A percentile compares a stretch with the other conserved stretches of the same genome.
phyloP scores from a whole-genome alignment of 2,888 invertebrate genomes.

The Cataglyphis albicans region DNA sequence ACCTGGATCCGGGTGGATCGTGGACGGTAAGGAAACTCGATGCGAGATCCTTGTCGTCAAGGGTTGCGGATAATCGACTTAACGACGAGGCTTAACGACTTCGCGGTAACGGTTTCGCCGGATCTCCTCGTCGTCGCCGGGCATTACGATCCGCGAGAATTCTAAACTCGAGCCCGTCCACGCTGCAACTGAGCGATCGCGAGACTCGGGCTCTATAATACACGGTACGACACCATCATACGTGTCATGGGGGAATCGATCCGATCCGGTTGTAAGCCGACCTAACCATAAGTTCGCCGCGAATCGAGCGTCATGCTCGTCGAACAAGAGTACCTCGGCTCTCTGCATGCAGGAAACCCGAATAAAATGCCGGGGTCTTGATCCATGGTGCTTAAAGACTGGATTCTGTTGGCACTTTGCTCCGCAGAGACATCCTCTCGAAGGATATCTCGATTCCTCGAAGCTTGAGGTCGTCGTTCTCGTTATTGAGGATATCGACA shows the following conservation, averaged over 20 bases:
- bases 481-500: neutral
- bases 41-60: constrained; percentile 75
- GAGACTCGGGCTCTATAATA: constrained; percentile 68
- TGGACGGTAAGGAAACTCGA: constrained; percentile 71
- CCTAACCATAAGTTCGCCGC: constrained; percentile 73
- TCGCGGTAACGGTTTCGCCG: constrained; percentile 75
- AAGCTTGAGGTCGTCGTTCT: constrained; percentile 8
- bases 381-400: constrained; percentile 47
- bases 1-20: constrained; percentile 41
- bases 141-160: constrained; percentile 74
- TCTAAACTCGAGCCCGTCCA: constrained; percentile 70
- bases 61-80: constrained; percentile 79
- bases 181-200: constrained; percentile 50
- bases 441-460: constrained; percentile 17
- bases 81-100: constrained; percentile 80
- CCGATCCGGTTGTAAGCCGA: constrained; percentile 79
- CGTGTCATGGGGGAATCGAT: constrained; percentile 79
- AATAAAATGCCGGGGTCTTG: constrained; percentile 57
- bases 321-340: constrained; percentile 68
- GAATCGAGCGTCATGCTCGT: constrained; percentile 67
- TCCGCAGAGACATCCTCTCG: constrained; percentile 15
- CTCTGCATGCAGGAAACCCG: constrained; percentile 51
- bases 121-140: constrained; percentile 54
- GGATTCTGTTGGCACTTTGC: constrained; percentile 31
- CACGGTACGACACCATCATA: constrained; percentile 75